Base-by-base conservation (phyloP, 2,113 vertebrate genomes). In the Hystrix brachyura region DNA sequence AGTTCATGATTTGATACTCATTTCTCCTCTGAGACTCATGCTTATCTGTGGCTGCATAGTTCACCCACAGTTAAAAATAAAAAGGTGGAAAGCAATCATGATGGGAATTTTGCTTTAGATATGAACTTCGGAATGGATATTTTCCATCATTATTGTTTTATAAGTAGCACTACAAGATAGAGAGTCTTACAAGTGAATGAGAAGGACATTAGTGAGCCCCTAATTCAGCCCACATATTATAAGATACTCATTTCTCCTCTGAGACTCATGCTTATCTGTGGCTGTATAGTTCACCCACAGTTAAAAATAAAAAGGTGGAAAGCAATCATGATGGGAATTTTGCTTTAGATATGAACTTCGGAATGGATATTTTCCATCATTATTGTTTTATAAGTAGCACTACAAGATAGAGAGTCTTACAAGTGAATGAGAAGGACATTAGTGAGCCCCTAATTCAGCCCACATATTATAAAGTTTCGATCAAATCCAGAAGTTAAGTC, bases 1-100 rank as follows among this genome's bases (percentile, higher is more conserved):
- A 97, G 90, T 84, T 83, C 96, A 97, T 96, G 94, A 71, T 98
- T 96, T 98, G 79, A 93, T 98, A 93, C 97, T 81, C 95, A 91
- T 97, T 98, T 97, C 91, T 98, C 90, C 95, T 94, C 97, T 60
- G 79, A 98, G 98, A 96, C 90, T 91, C 84, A 59, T 32, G 59
- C 34, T 74, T 86, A 32, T 65, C 10, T 79, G 82, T 78, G 69
- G 29, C 67, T 55, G 7, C 3, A 15, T 21, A 43, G 29, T 51
- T 65, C 38, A 84, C 25, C 4, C 59, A 57, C n/a, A 65, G 71
- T 55, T 51, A 59, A 84, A 74, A 34, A 64, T 92, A 34, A 17
- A 2, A 72, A 60, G 15, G 12, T 34, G 29, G 32, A 82, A 65
- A 65, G 6, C 25, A 34, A 51, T 60, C 11, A 34, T 32, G 51